Evolutionary conservation across 2,888 invertebrate genomes (phyloP).

Genomic region (Pristionchus fissidentatus): DNA sequence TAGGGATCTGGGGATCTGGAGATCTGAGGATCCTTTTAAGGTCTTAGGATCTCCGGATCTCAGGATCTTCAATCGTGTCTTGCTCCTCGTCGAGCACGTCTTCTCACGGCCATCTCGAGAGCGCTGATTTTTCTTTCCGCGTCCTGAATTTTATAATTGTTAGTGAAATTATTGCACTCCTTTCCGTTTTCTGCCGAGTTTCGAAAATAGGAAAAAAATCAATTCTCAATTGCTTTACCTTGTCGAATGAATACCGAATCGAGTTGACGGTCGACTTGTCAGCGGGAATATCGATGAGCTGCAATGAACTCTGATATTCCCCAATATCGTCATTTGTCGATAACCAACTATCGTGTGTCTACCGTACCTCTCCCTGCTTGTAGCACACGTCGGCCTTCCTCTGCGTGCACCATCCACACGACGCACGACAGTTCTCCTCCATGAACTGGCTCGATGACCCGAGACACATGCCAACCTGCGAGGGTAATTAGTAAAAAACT

Average conservation of each 20-base stretch:
- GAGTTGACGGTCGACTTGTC: constrained; percentile 56
- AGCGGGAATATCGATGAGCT: constrained; percentile 54
- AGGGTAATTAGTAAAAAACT: constrained; percentile 8
- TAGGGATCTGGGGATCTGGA: background rate
- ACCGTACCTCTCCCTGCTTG: constrained; percentile 58
- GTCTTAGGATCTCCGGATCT: background rate
- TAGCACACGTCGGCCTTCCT: constrained; percentile 56
- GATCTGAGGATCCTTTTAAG: background rate
- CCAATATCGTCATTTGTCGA: background rate
- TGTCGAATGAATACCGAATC: constrained; percentile 59
- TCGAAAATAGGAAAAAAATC: background rate
- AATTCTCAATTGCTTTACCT: background rate
- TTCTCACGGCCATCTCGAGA: constrained; percentile 31
- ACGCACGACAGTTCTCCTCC: constrained; percentile 71
- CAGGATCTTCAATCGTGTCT: constrained; percentile 20
- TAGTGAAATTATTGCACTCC: no score
- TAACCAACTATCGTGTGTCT: background rate
- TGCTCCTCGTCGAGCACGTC: constrained; percentile 21
- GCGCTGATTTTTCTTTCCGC: constrained; percentile 43
- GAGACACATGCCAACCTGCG: constrained; percentile 57
- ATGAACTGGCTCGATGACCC: constrained; percentile 67
- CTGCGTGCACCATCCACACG: constrained; percentile 67
- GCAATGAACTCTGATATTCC: background rate
- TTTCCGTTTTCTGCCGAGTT: no score
- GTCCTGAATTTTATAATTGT: background rate